These are phyloP conservation scores for Chironomus riparius DNA, from an alignment of 2,888 invertebrate genomes.

Conservation along the genomic window DNA sequence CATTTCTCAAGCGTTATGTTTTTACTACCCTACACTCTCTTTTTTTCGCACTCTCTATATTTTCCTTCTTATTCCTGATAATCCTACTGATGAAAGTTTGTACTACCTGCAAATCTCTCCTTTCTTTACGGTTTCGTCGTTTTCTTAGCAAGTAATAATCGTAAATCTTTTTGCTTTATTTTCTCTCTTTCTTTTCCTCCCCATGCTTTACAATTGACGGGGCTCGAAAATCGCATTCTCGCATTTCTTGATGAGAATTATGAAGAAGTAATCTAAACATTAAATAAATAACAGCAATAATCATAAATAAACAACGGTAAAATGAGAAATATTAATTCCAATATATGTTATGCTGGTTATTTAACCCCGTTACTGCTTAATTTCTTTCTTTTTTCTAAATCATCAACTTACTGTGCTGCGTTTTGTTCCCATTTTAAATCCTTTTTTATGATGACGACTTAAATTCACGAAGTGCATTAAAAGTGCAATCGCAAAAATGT, in stretches of 20 bases:
- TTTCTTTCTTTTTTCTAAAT: neutral
- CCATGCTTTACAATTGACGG: neutral
- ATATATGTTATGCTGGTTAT: neutral
- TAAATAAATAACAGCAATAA: slow-evolving; percentile 26
- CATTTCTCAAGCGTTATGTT: neutral
- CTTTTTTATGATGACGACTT: neutral
- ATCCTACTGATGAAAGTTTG: slow-evolving; percentile 18
- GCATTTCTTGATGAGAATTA: slow-evolving; percentile 3
- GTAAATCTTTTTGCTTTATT: slow-evolving; percentile 6
- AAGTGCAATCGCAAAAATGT: neutral
- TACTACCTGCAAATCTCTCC: slow-evolving; percentile 21
- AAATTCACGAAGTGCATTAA: neutral
- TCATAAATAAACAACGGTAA: slow-evolving; percentile 18
- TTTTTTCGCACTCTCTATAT: neutral
- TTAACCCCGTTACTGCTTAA: neutral
- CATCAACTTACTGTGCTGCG: neutral
- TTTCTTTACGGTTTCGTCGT: neutral
- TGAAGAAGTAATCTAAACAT: slow-evolving; percentile 25
- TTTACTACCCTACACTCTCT: too few relatives aligned
- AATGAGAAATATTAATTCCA: neutral
- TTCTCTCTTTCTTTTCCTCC: neutral
- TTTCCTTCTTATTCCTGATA: neutral
- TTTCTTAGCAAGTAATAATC: slow-evolving; percentile 16
- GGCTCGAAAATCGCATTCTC: neutral
- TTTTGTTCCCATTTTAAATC: neutral